Base-by-base conservation (phyloP, 2,113 vertebrate genomes). In the Cryptotis parvus region DNA sequence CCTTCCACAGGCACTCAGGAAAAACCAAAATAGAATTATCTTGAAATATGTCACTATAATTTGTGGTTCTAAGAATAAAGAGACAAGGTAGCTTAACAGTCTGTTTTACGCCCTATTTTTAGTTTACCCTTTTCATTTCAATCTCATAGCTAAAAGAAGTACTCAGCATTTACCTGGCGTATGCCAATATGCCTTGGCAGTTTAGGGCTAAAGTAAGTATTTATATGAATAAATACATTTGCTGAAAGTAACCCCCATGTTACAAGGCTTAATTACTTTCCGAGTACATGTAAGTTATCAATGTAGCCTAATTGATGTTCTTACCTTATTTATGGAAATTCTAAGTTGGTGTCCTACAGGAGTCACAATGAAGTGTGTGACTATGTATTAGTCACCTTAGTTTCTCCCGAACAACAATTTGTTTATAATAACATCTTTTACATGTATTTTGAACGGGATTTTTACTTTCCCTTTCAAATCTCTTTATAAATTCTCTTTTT, bases 121-220 rank as follows among this genome's bases (percentile, higher is more conserved):
- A 92, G 33, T 90, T 91, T 87, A 43, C 35, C 35, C 35, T 90
- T 81, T 93, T 75, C 45, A 76, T n/a, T 93, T 93, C 22, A n/a
- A 41, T 85, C 37, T 85, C 70, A 35, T 7, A 85, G 37, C 63
- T 65, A 61, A 73, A 76, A 35, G 24, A 12, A 49, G 75, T 33
- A 27, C 10, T 92, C 49, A 78, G 31, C 61, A 58, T 29, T 58
- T 37, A 70, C 66, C 58, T 66, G 20, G 5, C 68, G 7, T 49
- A 72, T 70, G 66, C 45, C 70, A 93, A 65, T 41, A 55, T 5
- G 12, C 61, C 49, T 90, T 68, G 79, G 91, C 75, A 85, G 65
- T 70, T 58, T 78, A 75, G 43, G 43, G 70, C 76, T 78, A 37
- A 84, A 78, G 29, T 85, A 37, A 58, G n/a, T 84, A 55, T 90